Conservation (phyloP, 2,888 invertebrate genomes). For the Macrophya alboannulata region DNA sequence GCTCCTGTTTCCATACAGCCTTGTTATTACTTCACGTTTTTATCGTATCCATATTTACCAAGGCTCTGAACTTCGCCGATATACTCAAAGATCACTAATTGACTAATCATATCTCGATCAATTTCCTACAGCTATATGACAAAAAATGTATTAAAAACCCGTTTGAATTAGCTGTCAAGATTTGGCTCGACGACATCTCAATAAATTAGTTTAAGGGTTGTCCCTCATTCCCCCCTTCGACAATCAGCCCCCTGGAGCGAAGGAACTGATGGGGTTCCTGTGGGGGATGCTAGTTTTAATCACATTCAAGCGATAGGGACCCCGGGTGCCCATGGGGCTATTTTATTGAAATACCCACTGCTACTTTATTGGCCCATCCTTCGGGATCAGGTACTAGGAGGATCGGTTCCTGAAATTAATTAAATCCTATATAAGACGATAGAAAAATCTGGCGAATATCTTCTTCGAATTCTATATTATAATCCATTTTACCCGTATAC, state of each 20-base stretch:
- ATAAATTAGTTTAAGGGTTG: conserved; percentile 76
- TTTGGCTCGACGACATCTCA: conserved; percentile 73
- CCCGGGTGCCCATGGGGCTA: conserved; percentile 70
- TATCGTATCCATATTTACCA: neutral
- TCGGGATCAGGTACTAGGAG: conserved; percentile 61
- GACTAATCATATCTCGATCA: neutral
- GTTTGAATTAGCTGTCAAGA: conserved; percentile 57
- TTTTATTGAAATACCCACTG: conserved; percentile 73
- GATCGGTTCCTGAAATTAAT: conserved; percentile 56
- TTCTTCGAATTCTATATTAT: conserved; percentile 4
- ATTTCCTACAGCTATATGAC: neutral
- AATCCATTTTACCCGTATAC: neutral
- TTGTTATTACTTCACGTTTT: neutral
- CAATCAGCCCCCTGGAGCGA: conserved; percentile 78
- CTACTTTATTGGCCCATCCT: conserved; percentile 71
- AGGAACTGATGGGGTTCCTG: conserved; percentile 66
- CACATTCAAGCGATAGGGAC: conserved; percentile 67
- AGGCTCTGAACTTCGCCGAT: neutral
- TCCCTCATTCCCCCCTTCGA: conserved; percentile 66
- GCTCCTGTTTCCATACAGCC: conserved; percentile 7
- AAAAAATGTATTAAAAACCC: conserved; percentile 34
- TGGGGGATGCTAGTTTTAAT: conserved; percentile 76
- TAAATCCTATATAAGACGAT: conserved; percentile 42
- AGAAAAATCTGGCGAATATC: conserved; percentile 22
- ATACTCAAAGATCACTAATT: neutral